Base-by-base conservation (phyloP, 2,113 vertebrate species). In the Eonycteris spelaea region DNA sequence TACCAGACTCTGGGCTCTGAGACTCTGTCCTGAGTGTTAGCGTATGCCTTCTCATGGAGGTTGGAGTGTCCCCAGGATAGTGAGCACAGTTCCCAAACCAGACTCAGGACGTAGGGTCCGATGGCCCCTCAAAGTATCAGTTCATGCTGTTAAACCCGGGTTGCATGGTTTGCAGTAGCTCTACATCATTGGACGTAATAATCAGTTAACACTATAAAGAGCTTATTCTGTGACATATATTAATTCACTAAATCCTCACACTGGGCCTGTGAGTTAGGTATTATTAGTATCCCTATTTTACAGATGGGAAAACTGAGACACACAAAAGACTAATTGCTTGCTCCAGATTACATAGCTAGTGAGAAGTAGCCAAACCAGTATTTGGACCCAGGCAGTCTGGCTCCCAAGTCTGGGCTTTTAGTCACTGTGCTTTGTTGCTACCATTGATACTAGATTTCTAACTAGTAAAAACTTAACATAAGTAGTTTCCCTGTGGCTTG, bases 261-360 rank as follows among this genome's bases (percentile, higher is more conserved):
- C 59, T 74, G 43, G 14, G 16, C 85, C 91, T 88, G 33, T 67
- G 45, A 77, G 75, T 43, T 67, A 43, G 53, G 61, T 78, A 55
- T 75, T 73, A 38, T 79, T 90, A 35, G 70, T 48, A 86, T 75
- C 65, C 83, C 85, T 83, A 38, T 91, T 97, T 94, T 90, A 68
- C 82, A 85, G 93, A 94, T 91, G 73, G 86, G 91, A 95, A 94
- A 95, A 94, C 65, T 43, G 51, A 97, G 80, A 53, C 13, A 65
- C 68, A 83, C n/a, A 67, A 51, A 24, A 88, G 35, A 51, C 88
- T 85, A 92, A 90, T 87, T 67, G 73, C 90, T 91, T 87, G 61
- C 22, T n/a, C 63, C 38, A 48, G 67, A 68, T 96, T 82, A 91
- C 33, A 30, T 14, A 88, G 63, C 73, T 75, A 48, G 33, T 68